Base-by-base conservation (phyloP, 2,113 vertebrate species). In the Aldabrachelys gigantea region DNA sequence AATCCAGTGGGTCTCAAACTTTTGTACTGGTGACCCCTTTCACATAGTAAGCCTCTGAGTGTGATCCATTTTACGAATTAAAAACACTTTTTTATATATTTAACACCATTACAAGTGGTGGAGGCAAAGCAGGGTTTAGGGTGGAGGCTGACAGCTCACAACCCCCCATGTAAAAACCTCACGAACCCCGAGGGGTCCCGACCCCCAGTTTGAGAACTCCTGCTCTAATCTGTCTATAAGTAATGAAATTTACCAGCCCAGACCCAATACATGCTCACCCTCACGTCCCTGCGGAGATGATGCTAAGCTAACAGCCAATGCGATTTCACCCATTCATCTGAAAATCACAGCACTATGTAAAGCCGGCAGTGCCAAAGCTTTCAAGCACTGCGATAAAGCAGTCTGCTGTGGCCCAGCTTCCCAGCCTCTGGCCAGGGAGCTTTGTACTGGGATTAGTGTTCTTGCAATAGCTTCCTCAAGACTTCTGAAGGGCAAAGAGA, bases 401-500 rank as follows among this genome's bases (percentile, higher is more conserved):
- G 57, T n/a, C 5, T 89, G 72, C 56, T 8, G 9, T 81, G 89
- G 87, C 85, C 91, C 89, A 57, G 54, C 81, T 52, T 80, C 86
- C 24, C 5, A 9, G 84, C 69, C 95, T 59, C 93, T 11, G 83
- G 82, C 80, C 65, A 44, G 75, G 72, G 16, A 49, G 0, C 1
- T 59, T n/a, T 31, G 21, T 72, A 8, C 3, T 54, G 53, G 7
- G 53, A 54, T 22, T 21, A 54, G 53, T 3, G 80, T 29, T 95
- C 88, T 94, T 95, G 87, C 93, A 84, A 49, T 2, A 93, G 89
- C 91, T 92, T 79, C 27, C 54, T 80, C 80, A n/a, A 72, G 72
- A 69, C 52, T 82, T 92, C 89, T 93, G 84, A 47, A 72, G 81
- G 92, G 86, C 72, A 96, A 80, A 96, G 92, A 85, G 5, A 56